phyloP scores from a whole-genome alignment of 2,113 vertebrate genomes.

The Callospermophilus lateralis region DNA sequence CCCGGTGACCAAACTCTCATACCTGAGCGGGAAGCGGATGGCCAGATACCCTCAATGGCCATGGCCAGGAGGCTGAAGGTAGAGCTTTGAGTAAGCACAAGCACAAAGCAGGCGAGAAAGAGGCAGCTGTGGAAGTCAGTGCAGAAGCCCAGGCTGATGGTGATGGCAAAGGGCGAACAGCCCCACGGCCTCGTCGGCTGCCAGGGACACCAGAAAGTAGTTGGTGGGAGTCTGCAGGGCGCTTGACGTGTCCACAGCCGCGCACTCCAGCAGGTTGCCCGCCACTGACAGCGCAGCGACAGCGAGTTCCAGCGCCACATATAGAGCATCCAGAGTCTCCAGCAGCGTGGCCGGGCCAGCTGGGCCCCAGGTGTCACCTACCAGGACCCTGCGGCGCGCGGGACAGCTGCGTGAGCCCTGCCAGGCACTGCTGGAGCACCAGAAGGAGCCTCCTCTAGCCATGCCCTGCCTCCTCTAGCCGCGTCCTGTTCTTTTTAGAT shows the following conservation, averaged over 20 bases:
- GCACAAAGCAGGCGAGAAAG: slow-evolving; percentile 97
- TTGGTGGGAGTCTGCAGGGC: slow-evolving; percentile 96
- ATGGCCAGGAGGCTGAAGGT: slow-evolving; percentile 98
- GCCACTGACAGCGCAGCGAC: slow-evolving; percentile 94
- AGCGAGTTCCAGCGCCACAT: slow-evolving; percentile 94
- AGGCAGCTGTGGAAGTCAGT: slow-evolving; percentile 97
- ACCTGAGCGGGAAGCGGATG: slow-evolving; percentile 96
- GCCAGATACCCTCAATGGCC: slow-evolving; percentile 97
- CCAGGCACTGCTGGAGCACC: background rate
- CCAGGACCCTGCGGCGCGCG: background rate
- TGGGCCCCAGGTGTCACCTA: background rate
- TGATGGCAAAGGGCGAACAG: slow-evolving; percentile 97
- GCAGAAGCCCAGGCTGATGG: slow-evolving; percentile 94
- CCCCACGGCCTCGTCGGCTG: slow-evolving; percentile 97
- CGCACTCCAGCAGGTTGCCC: slow-evolving; percentile 97
- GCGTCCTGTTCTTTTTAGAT: too few relatives aligned
- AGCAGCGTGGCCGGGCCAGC: slow-evolving; percentile 65
- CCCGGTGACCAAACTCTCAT: slow-evolving; percentile 97
- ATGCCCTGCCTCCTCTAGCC: accelerated
- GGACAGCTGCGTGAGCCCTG: background rate
- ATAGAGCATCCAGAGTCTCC: slow-evolving; percentile 84
- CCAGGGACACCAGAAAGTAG: slow-evolving; percentile 98
- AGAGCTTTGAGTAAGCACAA: slow-evolving; percentile 98
- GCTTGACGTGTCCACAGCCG: slow-evolving; percentile 95
- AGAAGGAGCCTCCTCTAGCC: background rate